phyloP scores from a whole-genome alignment of 2,113 vertebrate species.

The Mixornis gularis region DNA sequence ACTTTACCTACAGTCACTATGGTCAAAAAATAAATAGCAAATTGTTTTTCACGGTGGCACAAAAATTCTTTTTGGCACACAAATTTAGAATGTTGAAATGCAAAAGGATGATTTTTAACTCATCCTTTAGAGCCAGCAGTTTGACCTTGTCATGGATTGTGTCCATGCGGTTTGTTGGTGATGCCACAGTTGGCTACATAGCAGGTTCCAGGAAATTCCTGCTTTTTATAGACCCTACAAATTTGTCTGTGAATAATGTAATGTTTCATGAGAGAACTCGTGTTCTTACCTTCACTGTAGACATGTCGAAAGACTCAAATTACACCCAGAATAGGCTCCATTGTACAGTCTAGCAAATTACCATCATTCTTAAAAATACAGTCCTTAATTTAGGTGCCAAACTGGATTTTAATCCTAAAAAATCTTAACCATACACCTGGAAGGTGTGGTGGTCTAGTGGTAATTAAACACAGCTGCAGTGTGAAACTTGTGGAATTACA shows the following conservation, averaged over 20 bases:
- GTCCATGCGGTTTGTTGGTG: not conserved
- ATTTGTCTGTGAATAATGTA: not conserved
- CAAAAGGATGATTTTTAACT: not conserved
- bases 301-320: not conserved
- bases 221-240: not conserved
- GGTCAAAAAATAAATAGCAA: not conserved
- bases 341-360: not conserved
- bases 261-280: not conserved
- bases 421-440: not conserved
- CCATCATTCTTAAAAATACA: not conserved
- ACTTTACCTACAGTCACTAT: not conserved
- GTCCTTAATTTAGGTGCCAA: not conserved
- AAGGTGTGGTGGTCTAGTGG: not conserved
- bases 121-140: not conserved
- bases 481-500: not conserved
- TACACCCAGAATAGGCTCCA: not conserved
- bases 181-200: not conserved
- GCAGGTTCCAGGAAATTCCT: not conserved
- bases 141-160: not conserved
- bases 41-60: not conserved
- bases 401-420: constrained; percentile 9
- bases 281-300: not conserved
- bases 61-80: not conserved
- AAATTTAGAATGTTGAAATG: not conserved
- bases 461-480: constrained; percentile 10